A percentile compares a stretch with the other conserved stretches of the same genome.
Conservation (phyloP, 2,888 invertebrate genomes). For the Microctonus hyperodae region DNA sequence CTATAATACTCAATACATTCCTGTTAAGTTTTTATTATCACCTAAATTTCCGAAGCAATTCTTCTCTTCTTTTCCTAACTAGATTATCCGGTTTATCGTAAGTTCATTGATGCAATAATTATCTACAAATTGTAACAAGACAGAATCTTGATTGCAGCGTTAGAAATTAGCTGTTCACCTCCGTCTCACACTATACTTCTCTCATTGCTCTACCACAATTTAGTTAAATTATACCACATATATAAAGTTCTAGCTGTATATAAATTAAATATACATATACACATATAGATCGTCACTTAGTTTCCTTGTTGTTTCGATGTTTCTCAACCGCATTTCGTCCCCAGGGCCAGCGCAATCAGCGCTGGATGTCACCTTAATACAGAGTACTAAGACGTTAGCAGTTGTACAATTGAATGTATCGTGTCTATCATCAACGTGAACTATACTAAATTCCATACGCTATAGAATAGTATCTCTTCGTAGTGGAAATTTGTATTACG, state of each 20-base stretch:
- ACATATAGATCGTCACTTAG: not conserved
- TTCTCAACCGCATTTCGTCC: conserved; percentile 8
- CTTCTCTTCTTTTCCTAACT: no score
- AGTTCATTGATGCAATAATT: not conserved
- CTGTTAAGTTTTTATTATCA: no score
- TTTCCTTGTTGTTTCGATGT: not conserved
- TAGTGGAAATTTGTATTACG: not conserved
- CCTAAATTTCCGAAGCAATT: no score
- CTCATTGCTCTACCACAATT: not conserved
- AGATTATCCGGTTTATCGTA: no score
- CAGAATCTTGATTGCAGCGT: conserved; percentile 23
- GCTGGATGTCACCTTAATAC: conserved; percentile 10
- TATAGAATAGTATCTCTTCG: not conserved
- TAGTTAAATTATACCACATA: not conserved
- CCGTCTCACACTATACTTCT: not conserved
- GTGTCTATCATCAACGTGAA: conserved; percentile 20
- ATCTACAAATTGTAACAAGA: not conserved
- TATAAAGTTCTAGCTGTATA: not conserved
- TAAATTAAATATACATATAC: not conserved
- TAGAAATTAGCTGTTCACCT: conserved; percentile 15
- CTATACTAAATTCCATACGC: not conserved
- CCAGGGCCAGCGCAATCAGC: conserved; percentile 21
- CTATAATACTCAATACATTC: no score
- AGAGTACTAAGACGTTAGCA: conserved; percentile 20
- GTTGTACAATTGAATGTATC: conserved; percentile 23